phyloP scores from a whole-genome alignment of 1,140 invertebrate species.

The Drosophila paulistorum region DNA sequence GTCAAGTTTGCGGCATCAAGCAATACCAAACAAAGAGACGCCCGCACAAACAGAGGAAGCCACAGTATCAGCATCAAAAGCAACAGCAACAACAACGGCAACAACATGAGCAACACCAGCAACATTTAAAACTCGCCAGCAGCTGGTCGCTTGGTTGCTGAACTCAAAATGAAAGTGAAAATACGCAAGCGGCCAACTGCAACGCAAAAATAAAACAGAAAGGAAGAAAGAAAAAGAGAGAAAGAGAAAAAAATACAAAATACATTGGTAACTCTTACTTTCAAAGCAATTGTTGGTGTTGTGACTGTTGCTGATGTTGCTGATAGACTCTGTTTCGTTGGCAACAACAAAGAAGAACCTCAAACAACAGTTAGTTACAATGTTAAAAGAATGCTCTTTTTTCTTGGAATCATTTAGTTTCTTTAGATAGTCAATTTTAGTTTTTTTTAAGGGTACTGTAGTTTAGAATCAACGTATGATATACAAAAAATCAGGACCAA shows the following conservation, averaged over 20 bases:
- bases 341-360: conserved; percentile 21
- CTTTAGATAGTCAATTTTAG: no score
- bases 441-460: no score
- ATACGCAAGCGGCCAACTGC: conserved; percentile 48
- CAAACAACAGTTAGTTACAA: not conserved
- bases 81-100: conserved; percentile 31
- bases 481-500: no score
- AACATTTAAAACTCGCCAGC: conserved; percentile 24
- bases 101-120: conserved; percentile 21
- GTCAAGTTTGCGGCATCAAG: conserved; percentile 63
- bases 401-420: not conserved
- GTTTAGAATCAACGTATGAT: no score
- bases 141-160: conserved; percentile 69
- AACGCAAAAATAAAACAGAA: conserved; percentile 54
- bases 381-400: not conserved
- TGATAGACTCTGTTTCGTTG: conserved; percentile 33
- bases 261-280: conserved; percentile 66
- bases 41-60: conserved; percentile 40
- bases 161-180: conserved; percentile 81
- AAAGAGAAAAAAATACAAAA: conserved; percentile 18
- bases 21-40: conserved; percentile 36
- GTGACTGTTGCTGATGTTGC: conserved; percentile 34
- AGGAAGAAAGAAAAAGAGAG: conserved; percentile 21
- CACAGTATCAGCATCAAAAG: conserved; percentile 16
- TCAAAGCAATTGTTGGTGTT: conserved; percentile 43